A percentile compares a stretch with the other conserved stretches of the same genome.
Conservation (phyloP, 2,888 invertebrate genomes). For the Phengaris alcon region DNA sequence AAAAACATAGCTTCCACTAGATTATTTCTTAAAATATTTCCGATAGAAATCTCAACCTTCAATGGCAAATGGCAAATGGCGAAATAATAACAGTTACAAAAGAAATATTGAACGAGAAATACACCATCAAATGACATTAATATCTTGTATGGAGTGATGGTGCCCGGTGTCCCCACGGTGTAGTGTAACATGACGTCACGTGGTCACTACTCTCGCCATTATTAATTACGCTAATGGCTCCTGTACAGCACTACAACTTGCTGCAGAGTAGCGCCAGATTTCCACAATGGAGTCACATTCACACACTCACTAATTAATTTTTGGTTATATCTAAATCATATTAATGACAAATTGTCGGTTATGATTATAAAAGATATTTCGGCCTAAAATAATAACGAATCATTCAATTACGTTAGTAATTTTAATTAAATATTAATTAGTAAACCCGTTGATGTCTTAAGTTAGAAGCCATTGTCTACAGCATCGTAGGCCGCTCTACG, state of each 20-base stretch:
- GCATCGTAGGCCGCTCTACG: neutral
- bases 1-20: no score
- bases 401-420: no score
- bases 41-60: no score
- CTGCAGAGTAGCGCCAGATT: neutral
- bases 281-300: neutral
- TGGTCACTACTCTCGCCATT: constrained; percentile 17
- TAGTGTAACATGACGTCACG: neutral
- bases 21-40: no score
- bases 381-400: no score
- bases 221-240: constrained; percentile 16
- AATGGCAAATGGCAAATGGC: no score
- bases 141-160: neutral
- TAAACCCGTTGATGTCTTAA: constrained; percentile 22
- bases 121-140: neutral
- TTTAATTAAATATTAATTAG: neutral
- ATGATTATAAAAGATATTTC: neutral
- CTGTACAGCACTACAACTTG: neutral
- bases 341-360: neutral
- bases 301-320: neutral
- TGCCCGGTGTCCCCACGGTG: neutral
- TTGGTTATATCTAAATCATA: neutral
- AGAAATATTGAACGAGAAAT: constrained; percentile 16
- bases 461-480: neutral
- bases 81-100: neutral